A percentile compares a stretch with the other conserved stretches of the same genome.
Conservation (phyloP, 2,113 vertebrate genomes). For the Lucifuga dentata region DNA sequence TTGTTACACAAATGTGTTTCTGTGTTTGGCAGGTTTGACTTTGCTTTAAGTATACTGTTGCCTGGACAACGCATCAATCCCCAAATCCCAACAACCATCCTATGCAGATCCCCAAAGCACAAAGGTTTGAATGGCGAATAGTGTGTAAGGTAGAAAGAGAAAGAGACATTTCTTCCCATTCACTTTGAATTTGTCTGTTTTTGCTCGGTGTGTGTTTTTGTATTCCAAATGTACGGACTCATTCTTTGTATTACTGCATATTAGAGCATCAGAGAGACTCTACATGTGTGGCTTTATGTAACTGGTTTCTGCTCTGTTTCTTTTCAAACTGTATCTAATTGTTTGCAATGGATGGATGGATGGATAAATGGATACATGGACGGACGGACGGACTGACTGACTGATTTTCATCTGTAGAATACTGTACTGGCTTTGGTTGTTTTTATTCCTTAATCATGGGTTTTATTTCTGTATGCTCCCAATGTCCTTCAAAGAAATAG, state of each 20-base stretch:
- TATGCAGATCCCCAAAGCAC: conserved; percentile 75
- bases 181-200: conserved; percentile 52
- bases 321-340: conserved; percentile 46
- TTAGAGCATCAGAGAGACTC: conserved; percentile 61
- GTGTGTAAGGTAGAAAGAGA: conserved; percentile 45
- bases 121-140: conserved; percentile 58
- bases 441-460: conserved; percentile 48
- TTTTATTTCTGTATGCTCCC: conserved; percentile 78
- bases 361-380: conserved; percentile 34
- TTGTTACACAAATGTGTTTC: neutral
- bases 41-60: conserved; percentile 47
- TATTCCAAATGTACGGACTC: conserved; percentile 73
- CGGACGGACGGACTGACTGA: conserved; percentile 32
- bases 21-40: neutral
- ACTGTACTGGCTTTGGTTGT: conserved; percentile 65
- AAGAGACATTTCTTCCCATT: conserved; percentile 40
- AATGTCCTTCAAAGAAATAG: conserved; percentile 81
- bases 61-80: conserved; percentile 27
- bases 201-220: conserved; percentile 67
- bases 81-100: conserved; percentile 35
- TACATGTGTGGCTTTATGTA: conserved; percentile 77
- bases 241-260: conserved; percentile 68
- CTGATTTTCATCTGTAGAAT: conserved; percentile 51
- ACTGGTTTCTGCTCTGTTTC: conserved; percentile 62
- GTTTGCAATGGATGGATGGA: conserved; percentile 7